Evolutionary conservation across 2,113 vertebrate species (phyloP), one percentile per base, ranked within the genome.

Genomic region (Centropus bengalensis): DNA sequence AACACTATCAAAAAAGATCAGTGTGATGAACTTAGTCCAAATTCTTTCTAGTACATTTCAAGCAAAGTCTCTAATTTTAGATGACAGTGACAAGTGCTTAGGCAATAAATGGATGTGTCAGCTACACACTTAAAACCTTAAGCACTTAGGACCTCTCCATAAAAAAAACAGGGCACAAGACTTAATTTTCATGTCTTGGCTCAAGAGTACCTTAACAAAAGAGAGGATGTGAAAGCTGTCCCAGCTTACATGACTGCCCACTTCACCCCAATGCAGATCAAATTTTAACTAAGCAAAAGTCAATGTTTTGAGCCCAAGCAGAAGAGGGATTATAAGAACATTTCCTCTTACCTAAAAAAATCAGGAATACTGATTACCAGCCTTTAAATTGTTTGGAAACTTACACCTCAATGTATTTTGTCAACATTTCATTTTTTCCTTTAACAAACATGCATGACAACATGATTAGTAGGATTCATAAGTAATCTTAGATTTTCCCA

Each of bases 61-160:
- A 19, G 36, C 24, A 38, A 86, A 78, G 27, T 33, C n/a, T 30
- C 30, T 54, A 17, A 73, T 81, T 81, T 40, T 52, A 77, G 59
- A 36, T 30, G 47, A 70, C 0, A 2, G 27, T 36, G 15, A 71
- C 24, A 83, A 60, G 36, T 0, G 0, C 8, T 51, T 19, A 36
- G 58, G 54, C 58, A 62, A 26, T 8, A 79, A 73, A 54, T 15
- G 22, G 56, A 62, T n/a, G 14, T 21, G 12, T 33, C 36, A 44
- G 45, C 51, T 36, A 26, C 28, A 36, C 6, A 24, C 20, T 45
- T 12, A 56, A 49, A 11, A 22, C 27, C 27, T 44, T 14, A 13
- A 42, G 51, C n/a, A 26, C 7, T 75, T 44, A 32, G 5, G 44
- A 79, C 54, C 60, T 79, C 60, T 55, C 38, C 23, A 27, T 13